Conservation (phyloP, 2,113 vertebrate genomes). For the Thymallus thymallus region DNA sequence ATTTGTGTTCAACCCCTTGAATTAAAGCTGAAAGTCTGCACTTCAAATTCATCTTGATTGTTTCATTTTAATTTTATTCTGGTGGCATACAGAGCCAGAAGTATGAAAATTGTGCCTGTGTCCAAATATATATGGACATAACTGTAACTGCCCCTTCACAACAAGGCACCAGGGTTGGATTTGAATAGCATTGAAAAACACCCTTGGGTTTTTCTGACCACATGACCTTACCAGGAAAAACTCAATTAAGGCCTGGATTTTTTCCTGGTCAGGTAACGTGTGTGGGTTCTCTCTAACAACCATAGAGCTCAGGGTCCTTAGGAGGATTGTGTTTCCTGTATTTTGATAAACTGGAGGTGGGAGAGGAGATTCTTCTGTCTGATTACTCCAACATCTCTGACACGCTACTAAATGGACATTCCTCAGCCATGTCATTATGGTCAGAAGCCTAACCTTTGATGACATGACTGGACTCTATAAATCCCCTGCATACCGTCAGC, state of each 20-base stretch:
- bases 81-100: too few species aligned
- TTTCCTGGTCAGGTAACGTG: background rate
- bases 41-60: too few species aligned
- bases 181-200: background rate
- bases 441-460: conserved; percentile 22
- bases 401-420: conserved; percentile 39
- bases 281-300: background rate
- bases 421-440: conserved; percentile 51
- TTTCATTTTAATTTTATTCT: too few species aligned
- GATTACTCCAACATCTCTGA: conserved; percentile 12
- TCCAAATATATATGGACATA: too few species aligned
- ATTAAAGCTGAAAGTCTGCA: too few species aligned
- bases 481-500: conserved; percentile 37
- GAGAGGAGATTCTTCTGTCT: conserved; percentile 8
- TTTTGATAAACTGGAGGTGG: background rate
- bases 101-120: too few species aligned
- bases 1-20: too few species aligned
- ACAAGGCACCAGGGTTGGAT: background rate
- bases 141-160: background rate
- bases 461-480: conserved; percentile 11
- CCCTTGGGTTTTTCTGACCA: background rate
- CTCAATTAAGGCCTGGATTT: too few species aligned
- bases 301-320: background rate
- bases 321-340: conserved; percentile 1
- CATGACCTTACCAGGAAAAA: background rate